phyloP scores from a whole-genome alignment of 2,113 vertebrate genomes.

The Nothobranchius kuhntae region DNA sequence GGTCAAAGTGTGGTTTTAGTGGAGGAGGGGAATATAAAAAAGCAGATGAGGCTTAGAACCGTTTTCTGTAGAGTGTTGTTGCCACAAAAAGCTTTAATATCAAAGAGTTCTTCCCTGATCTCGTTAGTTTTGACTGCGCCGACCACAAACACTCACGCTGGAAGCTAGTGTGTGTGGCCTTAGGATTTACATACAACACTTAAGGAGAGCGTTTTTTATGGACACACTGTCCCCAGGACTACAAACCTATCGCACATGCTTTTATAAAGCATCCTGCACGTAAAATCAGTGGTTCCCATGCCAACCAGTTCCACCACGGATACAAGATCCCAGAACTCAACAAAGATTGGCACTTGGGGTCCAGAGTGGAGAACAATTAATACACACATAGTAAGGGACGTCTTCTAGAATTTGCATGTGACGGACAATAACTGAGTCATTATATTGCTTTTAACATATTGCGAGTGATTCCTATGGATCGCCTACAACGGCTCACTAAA shows the following conservation, averaged over 20 bases:
- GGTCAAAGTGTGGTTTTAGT: slow-evolving; percentile 43
- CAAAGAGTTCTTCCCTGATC: slow-evolving; percentile 68
- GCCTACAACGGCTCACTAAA: slow-evolving; percentile 63
- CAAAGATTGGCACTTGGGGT: slow-evolving; percentile 44
- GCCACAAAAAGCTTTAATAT: slow-evolving; percentile 55
- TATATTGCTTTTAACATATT: slow-evolving; percentile 80
- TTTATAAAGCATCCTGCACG: slow-evolving; percentile 55
- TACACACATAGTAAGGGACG: slow-evolving; percentile 29
- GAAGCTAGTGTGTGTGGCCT: slow-evolving; percentile 44
- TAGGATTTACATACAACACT: slow-evolving; percentile 37
- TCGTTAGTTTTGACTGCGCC: slow-evolving; percentile 51
- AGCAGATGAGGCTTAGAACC: slow-evolving; percentile 48
- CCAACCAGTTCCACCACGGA: slow-evolving; percentile 18
- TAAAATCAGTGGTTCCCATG: slow-evolving; percentile 42
- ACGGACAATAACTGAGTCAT: slow-evolving; percentile 54
- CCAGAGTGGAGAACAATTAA: slow-evolving; percentile 45
- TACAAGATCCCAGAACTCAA: slow-evolving; percentile 1
- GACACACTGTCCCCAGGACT: slow-evolving; percentile 45
- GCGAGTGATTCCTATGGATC: slow-evolving; percentile 72
- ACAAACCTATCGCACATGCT: slow-evolving; percentile 55
- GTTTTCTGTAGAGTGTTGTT: slow-evolving; percentile 31
- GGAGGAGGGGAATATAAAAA: slow-evolving; percentile 33
- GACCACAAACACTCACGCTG: slow-evolving; percentile 23
- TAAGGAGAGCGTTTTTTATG: no score
- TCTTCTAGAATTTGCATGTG: slow-evolving; percentile 60